These are phyloP conservation scores for Eonycteris spelaea DNA, from an alignment of 2,113 vertebrate genomes.

Conservation along the genomic window DNA sequence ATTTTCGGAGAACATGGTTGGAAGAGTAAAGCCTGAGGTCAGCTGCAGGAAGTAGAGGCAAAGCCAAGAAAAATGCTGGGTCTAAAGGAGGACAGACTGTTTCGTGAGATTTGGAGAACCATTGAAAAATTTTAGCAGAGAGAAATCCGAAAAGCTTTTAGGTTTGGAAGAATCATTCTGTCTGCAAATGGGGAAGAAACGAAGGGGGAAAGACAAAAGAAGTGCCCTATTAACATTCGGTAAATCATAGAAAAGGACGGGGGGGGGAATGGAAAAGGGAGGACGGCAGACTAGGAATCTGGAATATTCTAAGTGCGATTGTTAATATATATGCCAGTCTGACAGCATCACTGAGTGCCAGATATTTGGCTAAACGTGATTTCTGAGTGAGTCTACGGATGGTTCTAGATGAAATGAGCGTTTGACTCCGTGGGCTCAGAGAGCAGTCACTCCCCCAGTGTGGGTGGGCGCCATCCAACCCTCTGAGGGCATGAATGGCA, in stretches of 20 bases:
- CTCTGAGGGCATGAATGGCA: neutral
- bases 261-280: neutral
- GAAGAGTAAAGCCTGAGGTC: too few relatives aligned
- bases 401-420: neutral
- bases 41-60: too few relatives aligned
- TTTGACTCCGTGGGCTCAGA: neutral
- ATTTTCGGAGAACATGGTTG: too few relatives aligned
- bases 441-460: neutral
- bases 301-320: neutral
- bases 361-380: neutral
- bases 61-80: too few relatives aligned
- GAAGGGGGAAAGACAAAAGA: too few relatives aligned
- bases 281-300: neutral
- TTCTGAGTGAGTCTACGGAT: neutral
- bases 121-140: too few relatives aligned
- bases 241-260: neutral
- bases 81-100: too few relatives aligned
- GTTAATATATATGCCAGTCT: neutral
- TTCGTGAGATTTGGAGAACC: too few relatives aligned
- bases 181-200: too few relatives aligned
- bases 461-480: neutral
- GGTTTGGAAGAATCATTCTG: too few relatives aligned
- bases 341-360: neutral
- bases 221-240: neutral
- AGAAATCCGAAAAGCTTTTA: too few relatives aligned